Conservation (phyloP, 2,113 vertebrate species). For the Sisor rabdophorus region DNA sequence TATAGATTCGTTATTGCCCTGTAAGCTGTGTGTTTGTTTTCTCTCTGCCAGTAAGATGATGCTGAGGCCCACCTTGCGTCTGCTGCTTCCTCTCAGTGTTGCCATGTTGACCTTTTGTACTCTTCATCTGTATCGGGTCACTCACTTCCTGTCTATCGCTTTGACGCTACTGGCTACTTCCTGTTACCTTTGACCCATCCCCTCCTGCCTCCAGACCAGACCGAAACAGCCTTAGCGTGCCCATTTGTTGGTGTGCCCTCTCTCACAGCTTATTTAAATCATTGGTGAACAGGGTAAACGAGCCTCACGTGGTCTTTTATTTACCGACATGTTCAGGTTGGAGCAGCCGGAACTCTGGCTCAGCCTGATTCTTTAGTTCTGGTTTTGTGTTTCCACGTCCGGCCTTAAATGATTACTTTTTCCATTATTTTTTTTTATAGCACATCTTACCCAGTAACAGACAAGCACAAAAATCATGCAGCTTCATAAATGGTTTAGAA, state of each 20-base stretch:
- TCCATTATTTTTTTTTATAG: background rate
- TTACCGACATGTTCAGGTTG: background rate
- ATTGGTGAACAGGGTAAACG: conserved; percentile 53
- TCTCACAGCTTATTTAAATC: conserved; percentile 22
- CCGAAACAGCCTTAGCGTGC: conserved; percentile 50
- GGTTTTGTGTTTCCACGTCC: background rate
- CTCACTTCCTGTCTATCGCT: conserved; percentile 76
- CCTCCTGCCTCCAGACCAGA: conserved; percentile 4
- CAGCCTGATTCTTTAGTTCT: background rate
- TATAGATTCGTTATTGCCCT: background rate
- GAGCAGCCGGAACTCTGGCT: background rate
- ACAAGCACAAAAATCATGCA: background rate
- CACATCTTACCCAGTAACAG: too few species aligned
- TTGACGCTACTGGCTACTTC: conserved; percentile 77
- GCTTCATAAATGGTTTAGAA: background rate
- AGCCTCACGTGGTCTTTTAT: conserved; percentile 2
- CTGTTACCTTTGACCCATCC: conserved; percentile 71
- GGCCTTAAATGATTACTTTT: background rate
- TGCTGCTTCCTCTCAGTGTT: conserved; percentile 79
- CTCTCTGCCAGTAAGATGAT: conserved; percentile 75
- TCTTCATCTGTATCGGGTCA: conserved; percentile 84
- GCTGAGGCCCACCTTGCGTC: conserved; percentile 70
- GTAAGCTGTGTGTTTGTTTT: background rate
- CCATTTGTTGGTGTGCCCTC: conserved; percentile 49
- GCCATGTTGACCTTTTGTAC: conserved; percentile 81